Evolutionary conservation across 2,888 invertebrate species (phyloP).

Genomic region (Kryphioiulus occultus): DNA sequence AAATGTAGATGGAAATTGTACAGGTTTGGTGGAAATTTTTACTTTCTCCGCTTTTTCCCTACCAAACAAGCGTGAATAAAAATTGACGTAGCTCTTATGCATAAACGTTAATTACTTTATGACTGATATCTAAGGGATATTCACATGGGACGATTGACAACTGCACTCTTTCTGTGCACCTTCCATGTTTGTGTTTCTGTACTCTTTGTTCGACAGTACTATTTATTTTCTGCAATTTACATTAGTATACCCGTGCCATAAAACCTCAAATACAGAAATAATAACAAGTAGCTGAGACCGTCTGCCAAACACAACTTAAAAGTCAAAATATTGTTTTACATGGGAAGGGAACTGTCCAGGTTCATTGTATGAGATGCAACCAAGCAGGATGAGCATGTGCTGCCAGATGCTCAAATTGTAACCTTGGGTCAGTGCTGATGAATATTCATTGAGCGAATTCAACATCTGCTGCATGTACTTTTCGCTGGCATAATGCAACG

Average conservation of each 20-base stretch:
- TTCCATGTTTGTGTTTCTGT: too few relatives aligned
- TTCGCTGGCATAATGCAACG: background rate
- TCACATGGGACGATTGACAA: too few relatives aligned
- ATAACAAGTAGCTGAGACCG: background rate
- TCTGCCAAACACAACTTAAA: background rate
- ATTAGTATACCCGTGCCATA: too few relatives aligned
- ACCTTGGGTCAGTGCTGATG: background rate
- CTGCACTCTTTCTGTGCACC: too few relatives aligned
- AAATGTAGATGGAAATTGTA: background rate
- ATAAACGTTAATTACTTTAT: too few relatives aligned
- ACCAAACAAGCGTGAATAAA: background rate
- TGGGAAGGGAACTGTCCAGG: background rate
- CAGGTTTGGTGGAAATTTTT: background rate
- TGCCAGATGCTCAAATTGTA: background rate
- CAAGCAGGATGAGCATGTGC: background rate
- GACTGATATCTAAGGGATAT: too few relatives aligned
- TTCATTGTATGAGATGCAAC: background rate
- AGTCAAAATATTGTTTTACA: background rate
- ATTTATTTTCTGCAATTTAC: too few relatives aligned
- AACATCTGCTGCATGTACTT: background rate
- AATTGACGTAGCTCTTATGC: too few relatives aligned
- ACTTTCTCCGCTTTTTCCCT: background rate
- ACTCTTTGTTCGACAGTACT: too few relatives aligned
- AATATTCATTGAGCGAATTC: background rate
- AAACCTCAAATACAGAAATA: too few relatives aligned